Conservation (phyloP, 30 jellyfish, hydroid and myxozoan genomes). For the Aurelia aurita region DNA sequence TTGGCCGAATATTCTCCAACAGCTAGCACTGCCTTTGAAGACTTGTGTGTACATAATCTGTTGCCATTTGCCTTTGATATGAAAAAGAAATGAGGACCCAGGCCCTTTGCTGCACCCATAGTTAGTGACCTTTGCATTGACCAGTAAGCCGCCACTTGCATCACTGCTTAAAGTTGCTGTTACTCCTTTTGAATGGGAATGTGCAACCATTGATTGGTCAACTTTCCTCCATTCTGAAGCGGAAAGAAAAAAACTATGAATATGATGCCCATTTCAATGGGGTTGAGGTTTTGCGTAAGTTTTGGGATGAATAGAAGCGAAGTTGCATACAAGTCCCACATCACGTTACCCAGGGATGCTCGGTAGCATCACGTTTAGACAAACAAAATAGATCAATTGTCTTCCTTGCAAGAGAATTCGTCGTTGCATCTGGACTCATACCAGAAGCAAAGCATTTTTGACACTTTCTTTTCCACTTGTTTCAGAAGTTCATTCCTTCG, state of each 20-base stretch:
- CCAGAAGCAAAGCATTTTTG: no score
- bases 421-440: no score
- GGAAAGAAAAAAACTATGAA: not conserved
- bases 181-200: conserved; percentile 32
- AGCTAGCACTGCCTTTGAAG: conserved; percentile 57
- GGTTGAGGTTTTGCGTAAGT: no score
- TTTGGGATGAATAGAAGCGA: no score
- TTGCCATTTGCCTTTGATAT: conserved; percentile 74
- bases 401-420: no score
- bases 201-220: conserved; percentile 66
- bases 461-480: no score
- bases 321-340: no score
- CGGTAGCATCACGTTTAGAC: no score
- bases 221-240: conserved; percentile 70
- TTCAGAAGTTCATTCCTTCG: no score
- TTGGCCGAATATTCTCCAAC: conserved; percentile 75
- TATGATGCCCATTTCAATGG: no score
- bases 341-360: no score
- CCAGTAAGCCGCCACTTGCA: conserved; percentile 27
- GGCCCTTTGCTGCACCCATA: conserved; percentile 26
- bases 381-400: no score
- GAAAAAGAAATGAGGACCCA: conserved; percentile 28
- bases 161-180: conserved; percentile 1
- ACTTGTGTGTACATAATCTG: conserved; percentile 82
- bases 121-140: conserved; percentile 42